Conservation (phyloP, 2,888 invertebrate genomes). For the Pherbina coryleti region DNA sequence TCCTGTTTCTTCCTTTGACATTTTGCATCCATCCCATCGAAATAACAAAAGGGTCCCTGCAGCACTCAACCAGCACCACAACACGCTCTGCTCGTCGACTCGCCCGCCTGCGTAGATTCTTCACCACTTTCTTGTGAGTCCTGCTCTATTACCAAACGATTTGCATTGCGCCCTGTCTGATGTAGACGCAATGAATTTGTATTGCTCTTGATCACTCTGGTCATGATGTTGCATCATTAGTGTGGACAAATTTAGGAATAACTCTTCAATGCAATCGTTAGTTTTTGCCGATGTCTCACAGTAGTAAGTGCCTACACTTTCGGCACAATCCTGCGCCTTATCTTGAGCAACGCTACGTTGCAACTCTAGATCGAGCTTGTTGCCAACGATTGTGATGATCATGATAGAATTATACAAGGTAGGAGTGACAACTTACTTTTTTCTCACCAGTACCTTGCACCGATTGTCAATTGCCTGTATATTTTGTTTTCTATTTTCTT, state of each 20-base stretch:
- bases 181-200: conserved; percentile 52
- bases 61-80: conserved; percentile 42
- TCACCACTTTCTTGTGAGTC: conserved; percentile 49
- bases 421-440: no score
- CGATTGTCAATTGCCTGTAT: no score
- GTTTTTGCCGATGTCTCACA: conserved; percentile 94
- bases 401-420: no score
- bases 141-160: conserved; percentile 49
- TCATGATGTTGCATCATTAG: conserved; percentile 73
- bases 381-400: conserved; percentile 99
- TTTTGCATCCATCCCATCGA: no score
- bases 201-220: conserved; percentile 51
- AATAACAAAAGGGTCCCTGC: no score
- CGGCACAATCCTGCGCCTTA: conserved; percentile 91
- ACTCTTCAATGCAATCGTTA: conserved; percentile 91
- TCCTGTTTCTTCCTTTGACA: no score
- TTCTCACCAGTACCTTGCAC: no score
- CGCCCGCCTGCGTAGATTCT: conserved; percentile 41
- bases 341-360: conserved; percentile 86
- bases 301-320: conserved; percentile 91
- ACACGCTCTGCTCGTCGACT: conserved; percentile 31
- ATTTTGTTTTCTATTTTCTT: no score
- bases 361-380: conserved; percentile 95
- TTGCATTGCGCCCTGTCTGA: conserved; percentile 48
- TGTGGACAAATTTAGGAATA: conserved; percentile 86